Evolutionary conservation across 1,140 invertebrate genomes (phyloP).

Genomic region (Cecropterus lyciades): DNA sequence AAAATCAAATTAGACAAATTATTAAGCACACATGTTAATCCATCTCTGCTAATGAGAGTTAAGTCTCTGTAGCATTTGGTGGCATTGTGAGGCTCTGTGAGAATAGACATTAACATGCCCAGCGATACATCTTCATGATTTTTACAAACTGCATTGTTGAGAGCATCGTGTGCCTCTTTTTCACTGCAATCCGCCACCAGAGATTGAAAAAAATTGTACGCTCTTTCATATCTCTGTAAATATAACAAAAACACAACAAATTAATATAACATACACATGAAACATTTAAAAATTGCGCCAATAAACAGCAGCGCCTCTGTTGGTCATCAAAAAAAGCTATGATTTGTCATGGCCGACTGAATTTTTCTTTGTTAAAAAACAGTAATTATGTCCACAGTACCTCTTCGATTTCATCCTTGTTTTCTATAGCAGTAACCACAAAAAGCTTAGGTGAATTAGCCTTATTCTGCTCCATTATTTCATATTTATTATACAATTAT

Average conservation of each 20-base stretch:
- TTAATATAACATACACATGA: conserved; percentile 21
- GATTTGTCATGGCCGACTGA: conserved; percentile 85
- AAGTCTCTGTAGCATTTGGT: conserved; percentile 96
- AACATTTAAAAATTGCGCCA: conserved; percentile 70
- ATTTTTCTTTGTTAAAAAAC: conserved; percentile 84
- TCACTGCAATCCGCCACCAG: conserved; percentile 93
- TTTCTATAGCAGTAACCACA: conserved; percentile 88
- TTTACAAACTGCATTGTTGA: conserved; percentile 95
- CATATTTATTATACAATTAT: conserved; percentile 73
- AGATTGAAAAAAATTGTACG: conserved; percentile 90
- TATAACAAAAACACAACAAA: conserved; percentile 11
- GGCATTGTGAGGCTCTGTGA: conserved; percentile 94
- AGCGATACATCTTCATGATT: conserved; percentile 96
- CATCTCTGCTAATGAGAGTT: conserved; percentile 95
- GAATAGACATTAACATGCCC: conserved; percentile 94
- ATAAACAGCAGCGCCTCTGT: conserved; percentile 70
- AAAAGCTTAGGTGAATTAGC: conserved; percentile 85
- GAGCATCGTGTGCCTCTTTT: conserved; percentile 96
- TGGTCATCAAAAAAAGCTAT: conserved; percentile 78
- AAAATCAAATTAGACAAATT: conserved; percentile 93
- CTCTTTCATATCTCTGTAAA: conserved; percentile 94
- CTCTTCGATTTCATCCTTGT: conserved; percentile 93
- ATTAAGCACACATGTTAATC: conserved; percentile 91
- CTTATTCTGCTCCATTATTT: conserved; percentile 86
- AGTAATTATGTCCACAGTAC: conserved; percentile 85